Percentiles rank a stretch among this genome's conserved stretches.
These are phyloP conservation scores for Nothobranchius kuhntae DNA, from an alignment of 2,113 vertebrate species.

Conservation along the genomic window DNA sequence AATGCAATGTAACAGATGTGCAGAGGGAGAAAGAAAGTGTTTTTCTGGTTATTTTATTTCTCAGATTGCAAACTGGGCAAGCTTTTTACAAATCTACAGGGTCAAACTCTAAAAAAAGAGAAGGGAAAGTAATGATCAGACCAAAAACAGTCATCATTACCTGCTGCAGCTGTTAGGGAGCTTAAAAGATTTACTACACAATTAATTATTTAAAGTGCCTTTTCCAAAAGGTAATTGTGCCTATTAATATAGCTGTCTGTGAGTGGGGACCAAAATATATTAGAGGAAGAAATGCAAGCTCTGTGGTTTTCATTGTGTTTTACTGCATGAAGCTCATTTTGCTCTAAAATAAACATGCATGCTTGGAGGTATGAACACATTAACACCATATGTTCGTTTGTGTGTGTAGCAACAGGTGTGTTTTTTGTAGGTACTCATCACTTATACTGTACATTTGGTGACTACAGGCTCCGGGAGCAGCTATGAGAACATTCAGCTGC, in stretches of 20 bases:
- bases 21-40: too few relatives aligned
- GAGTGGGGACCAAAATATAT: neutral
- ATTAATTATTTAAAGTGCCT: neutral
- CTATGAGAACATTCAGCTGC: neutral
- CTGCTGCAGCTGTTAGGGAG: neutral
- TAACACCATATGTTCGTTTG: neutral
- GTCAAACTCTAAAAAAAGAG: too few relatives aligned
- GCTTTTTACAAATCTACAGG: too few relatives aligned
- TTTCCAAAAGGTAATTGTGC: neutral
- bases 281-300: neutral
- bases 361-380: neutral
- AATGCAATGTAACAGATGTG: too few relatives aligned
- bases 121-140: too few relatives aligned
- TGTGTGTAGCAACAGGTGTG: neutral
- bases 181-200: neutral
- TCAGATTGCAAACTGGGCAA: too few relatives aligned
- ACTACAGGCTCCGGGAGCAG: neutral
- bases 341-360: neutral
- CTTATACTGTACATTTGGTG: neutral
- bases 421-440: neutral
- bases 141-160: too few relatives aligned
- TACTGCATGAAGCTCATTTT: neutral
- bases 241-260: slow-evolving; percentile 1
- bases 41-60: too few relatives aligned
- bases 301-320: neutral